Conservation (phyloP, 1,140 invertebrate genomes). For the Brachionus asplanchnoidis region DNA sequence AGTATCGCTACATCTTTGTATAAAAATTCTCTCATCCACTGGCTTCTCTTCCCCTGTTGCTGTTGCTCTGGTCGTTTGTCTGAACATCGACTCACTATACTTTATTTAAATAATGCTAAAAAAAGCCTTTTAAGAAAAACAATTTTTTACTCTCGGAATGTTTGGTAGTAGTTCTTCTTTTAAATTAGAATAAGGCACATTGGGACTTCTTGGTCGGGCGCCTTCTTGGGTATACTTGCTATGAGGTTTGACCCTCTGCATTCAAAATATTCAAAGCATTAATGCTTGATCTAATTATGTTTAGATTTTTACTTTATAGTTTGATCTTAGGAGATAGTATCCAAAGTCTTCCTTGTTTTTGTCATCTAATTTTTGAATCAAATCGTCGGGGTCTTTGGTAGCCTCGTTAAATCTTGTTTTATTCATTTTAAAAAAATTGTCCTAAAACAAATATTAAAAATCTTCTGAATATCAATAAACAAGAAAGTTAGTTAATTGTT, state of each 20-base stretch:
- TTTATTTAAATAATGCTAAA: background rate
- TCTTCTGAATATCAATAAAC: background rate
- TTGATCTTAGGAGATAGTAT: constrained; percentile 9
- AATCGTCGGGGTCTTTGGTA: background rate
- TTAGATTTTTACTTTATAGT: constrained; percentile 18
- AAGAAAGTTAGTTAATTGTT: constrained; percentile 6
- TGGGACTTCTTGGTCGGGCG: constrained; percentile 47
- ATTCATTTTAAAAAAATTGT: background rate
- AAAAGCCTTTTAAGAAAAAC: background rate
- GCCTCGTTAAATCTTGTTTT: constrained; percentile 14
- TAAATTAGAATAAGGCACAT: constrained; percentile 51
- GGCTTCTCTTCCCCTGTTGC: constrained; percentile 43
- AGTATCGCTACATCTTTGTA: constrained; percentile 48
- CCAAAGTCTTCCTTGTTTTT: constrained; percentile 22
- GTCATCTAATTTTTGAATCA: constrained; percentile 5
- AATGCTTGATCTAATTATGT: background rate
- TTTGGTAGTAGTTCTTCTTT: constrained; percentile 51
- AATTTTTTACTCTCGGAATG: constrained; percentile 47
- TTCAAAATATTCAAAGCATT: no score
- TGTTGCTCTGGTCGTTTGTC: constrained; percentile 42
- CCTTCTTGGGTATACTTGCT: constrained; percentile 40
- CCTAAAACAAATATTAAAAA: background rate
- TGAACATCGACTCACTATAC: constrained; percentile 44
- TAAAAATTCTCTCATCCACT: constrained; percentile 46
- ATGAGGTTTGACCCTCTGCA: constrained; percentile 27